Evolutionary conservation across 1,140 invertebrate genomes (phyloP).

Genomic region (Hestina assimilis): DNA sequence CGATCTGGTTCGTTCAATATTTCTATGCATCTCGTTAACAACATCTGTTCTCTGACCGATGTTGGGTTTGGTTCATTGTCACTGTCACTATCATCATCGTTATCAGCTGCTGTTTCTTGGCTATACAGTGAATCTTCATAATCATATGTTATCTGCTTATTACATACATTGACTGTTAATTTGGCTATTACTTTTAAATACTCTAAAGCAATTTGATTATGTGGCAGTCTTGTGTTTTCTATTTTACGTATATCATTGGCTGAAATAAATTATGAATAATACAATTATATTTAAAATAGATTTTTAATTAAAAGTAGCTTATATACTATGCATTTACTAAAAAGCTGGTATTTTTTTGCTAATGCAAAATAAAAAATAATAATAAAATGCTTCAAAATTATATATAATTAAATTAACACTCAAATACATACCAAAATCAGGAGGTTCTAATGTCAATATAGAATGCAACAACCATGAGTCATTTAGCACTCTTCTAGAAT

Average conservation of each 20-base stretch:
- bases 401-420: background rate
- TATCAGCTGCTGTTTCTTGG: slow-evolving; percentile 71
- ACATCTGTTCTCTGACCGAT: slow-evolving; percentile 56
- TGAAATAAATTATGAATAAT: slow-evolving; percentile 40
- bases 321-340: no score
- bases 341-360: no score
- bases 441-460: slow-evolving; percentile 83
- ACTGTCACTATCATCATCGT: slow-evolving; percentile 75
- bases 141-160: slow-evolving; percentile 67
- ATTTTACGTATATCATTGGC: slow-evolving; percentile 47
- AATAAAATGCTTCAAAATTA: background rate
- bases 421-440: slow-evolving; percentile 79
- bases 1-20: slow-evolving; percentile 83
- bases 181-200: slow-evolving; percentile 70
- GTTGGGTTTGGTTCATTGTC: slow-evolving; percentile 68
- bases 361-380: background rate
- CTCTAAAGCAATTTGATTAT: slow-evolving; percentile 55
- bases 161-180: slow-evolving; percentile 70
- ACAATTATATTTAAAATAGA: background rate
- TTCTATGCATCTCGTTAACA: slow-evolving; percentile 65
- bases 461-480: slow-evolving; percentile 78
- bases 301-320: background rate
- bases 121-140: slow-evolving; percentile 68
- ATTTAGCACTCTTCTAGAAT: slow-evolving; percentile 47
- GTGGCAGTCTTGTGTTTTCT: slow-evolving; percentile 58